Conservation (phyloP, 2,113 vertebrate species). For the Emydocephalus ijimae region DNA sequence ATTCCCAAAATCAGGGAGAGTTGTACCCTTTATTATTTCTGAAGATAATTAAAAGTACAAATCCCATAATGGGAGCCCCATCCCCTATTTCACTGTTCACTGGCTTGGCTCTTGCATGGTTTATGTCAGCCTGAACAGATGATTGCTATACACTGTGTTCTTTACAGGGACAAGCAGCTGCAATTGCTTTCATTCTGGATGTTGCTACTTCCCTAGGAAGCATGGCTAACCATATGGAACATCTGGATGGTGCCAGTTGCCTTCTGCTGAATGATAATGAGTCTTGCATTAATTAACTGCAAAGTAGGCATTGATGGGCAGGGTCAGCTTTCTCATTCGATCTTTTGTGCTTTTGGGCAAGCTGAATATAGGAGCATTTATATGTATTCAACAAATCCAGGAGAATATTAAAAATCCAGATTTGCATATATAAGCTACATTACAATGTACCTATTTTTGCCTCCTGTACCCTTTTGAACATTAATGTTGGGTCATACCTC, state of each 20-base stretch:
- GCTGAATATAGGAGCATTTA: neutral
- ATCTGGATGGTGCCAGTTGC: neutral
- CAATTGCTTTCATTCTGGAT: neutral
- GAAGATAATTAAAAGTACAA: neutral
- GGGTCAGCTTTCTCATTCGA: neutral
- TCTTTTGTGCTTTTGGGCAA: neutral
- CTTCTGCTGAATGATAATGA: neutral
- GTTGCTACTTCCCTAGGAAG: neutral
- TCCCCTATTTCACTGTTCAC: neutral
- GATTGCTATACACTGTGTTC: neutral
- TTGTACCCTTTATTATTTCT: neutral
- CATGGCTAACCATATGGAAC: neutral
- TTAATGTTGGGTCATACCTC: neutral
- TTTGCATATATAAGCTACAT: neutral
- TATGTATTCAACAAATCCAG: neutral
- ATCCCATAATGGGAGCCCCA: neutral
- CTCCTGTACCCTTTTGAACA: neutral
- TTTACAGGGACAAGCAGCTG: neutral
- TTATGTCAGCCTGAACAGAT: neutral
- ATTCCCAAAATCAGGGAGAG: neutral
- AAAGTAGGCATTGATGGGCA: neutral
- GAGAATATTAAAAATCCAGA: neutral
- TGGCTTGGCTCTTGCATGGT: neutral
- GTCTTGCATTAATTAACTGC: neutral
- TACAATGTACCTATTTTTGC: neutral